phyloP scores from a whole-genome alignment of 2,797 vertebrate species.

The Pelochelys cantorii region DNA sequence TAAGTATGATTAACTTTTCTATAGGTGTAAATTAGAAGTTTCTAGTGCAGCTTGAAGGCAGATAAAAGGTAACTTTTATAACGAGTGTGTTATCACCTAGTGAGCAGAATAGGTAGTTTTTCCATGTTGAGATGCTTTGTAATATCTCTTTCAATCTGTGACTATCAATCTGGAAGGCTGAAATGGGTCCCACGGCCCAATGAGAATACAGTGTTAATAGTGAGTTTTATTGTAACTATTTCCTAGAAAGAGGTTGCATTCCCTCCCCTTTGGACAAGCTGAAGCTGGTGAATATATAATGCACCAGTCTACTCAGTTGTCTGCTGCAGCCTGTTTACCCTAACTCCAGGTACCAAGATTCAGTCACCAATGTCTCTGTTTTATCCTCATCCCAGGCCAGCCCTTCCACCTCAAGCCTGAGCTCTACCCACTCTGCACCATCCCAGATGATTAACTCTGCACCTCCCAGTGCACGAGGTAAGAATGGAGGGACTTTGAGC shows the following conservation, averaged over 20 bases:
- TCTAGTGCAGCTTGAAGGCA: neutral
- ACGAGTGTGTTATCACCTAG: neutral
- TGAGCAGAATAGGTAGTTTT: neutral
- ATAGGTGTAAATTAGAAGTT: neutral
- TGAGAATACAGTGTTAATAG: neutral
- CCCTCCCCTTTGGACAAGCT: neutral
- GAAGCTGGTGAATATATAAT: neutral
- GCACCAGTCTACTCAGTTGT: neutral
- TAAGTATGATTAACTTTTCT: neutral
- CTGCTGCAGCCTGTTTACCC: conserved; percentile 75
- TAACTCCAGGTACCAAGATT: conserved; percentile 73
- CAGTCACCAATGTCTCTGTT: conserved; percentile 79
- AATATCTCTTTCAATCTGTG: neutral
- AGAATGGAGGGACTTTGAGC: conserved; percentile 57
- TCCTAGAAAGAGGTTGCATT: neutral
- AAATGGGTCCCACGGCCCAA: neutral
- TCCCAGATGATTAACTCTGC: conserved; percentile 99
- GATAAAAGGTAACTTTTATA: neutral
- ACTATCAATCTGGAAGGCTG: neutral
- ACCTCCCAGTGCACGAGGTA: conserved; percentile 96
- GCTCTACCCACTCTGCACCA: conserved; percentile 97
- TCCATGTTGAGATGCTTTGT: accelerated
- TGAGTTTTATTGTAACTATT: neutral
- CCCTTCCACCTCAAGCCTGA: conserved; percentile 98
- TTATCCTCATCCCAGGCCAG: conserved; percentile 90